These are phyloP conservation scores for Bubo bubo DNA, from an alignment of 2,113 vertebrate genomes.

Conservation along the genomic window DNA sequence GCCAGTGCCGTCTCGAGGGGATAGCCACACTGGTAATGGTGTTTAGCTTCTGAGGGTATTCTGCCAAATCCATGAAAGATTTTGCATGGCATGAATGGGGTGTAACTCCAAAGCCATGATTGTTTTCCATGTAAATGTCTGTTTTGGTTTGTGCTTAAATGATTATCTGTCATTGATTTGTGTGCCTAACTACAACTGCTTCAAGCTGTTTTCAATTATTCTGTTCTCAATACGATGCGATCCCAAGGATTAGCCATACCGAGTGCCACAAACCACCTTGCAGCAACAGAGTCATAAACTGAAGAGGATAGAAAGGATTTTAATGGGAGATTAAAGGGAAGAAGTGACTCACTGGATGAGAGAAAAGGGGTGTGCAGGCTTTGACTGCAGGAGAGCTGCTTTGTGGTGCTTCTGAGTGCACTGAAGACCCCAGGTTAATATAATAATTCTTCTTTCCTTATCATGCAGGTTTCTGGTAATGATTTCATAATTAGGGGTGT, in stretches of 20 bases:
- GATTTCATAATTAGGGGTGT: conserved; percentile 26
- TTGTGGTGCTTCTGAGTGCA: neutral
- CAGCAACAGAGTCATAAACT: conserved; percentile 70
- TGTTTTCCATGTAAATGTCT: conserved; percentile 60
- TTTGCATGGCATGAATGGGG: conserved; percentile 20
- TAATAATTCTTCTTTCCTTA: conserved; percentile 42
- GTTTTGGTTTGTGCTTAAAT: conserved; percentile 71
- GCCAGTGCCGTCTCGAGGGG: neutral
- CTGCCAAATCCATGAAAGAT: conserved; percentile 36
- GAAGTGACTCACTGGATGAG: conserved; percentile 56
- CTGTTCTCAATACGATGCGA: conserved; percentile 53
- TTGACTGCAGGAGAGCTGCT: conserved; percentile 48
- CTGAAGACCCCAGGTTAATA: conserved; percentile 53
- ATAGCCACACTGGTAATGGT: neutral
- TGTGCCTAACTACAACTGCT: conserved; percentile 68
- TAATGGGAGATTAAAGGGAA: conserved; percentile 67
- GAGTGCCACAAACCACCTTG: conserved; percentile 58
- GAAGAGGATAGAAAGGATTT: conserved; percentile 71
- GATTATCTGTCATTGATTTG: conserved; percentile 74
- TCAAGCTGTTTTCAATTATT: conserved; percentile 73
- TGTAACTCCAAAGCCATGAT: conserved; percentile 32
- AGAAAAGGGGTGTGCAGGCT: conserved; percentile 26
- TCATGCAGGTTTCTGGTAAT: conserved; percentile 14
- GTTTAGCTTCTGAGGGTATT: neutral
- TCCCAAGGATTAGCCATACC: conserved; percentile 65